A percentile compares a stretch with the other conserved stretches of the same genome.
phyloP scores from a whole-genome alignment of 2,113 vertebrate genomes.

The Chaetura pelagica region DNA sequence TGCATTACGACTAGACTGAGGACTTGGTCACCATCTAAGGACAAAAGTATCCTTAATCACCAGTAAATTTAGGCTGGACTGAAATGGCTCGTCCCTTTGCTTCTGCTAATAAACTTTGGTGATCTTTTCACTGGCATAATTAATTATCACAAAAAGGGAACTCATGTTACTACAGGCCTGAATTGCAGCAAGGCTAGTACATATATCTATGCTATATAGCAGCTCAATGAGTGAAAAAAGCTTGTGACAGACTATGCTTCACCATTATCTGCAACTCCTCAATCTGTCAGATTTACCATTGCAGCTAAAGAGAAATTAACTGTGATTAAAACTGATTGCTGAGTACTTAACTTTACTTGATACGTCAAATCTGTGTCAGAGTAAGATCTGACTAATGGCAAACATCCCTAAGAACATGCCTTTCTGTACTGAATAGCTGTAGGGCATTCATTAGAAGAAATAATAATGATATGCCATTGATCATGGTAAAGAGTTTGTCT shows the following conservation, averaged over 20 bases:
- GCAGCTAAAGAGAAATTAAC: conserved; percentile 28
- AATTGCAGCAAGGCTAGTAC: background rate
- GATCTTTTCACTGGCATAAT: background rate
- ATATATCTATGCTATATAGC: background rate
- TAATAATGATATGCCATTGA: background rate
- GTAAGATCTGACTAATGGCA: conserved; percentile 40
- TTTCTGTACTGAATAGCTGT: conserved; percentile 13
- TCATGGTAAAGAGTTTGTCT: background rate
- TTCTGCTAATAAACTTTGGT: background rate
- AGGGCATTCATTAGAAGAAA: background rate
- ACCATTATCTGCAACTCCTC: conserved; percentile 19
- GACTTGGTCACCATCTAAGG: background rate
- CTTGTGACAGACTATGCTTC: background rate
- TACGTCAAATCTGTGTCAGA: conserved; percentile 31
- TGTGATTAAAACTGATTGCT: conserved; percentile 50
- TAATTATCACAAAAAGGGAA: background rate
- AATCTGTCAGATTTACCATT: conserved; percentile 9
- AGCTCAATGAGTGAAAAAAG: background rate
- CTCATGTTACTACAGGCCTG: background rate
- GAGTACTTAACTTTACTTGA: conserved; percentile 52
- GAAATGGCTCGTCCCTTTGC: background rate
- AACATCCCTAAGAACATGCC: conserved; percentile 14
- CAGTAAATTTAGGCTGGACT: background rate
- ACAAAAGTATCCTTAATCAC: background rate
- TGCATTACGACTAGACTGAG: background rate